Base-by-base conservation (phyloP, 2,888 invertebrate genomes). In the Tetanocera ferruginea region DNA sequence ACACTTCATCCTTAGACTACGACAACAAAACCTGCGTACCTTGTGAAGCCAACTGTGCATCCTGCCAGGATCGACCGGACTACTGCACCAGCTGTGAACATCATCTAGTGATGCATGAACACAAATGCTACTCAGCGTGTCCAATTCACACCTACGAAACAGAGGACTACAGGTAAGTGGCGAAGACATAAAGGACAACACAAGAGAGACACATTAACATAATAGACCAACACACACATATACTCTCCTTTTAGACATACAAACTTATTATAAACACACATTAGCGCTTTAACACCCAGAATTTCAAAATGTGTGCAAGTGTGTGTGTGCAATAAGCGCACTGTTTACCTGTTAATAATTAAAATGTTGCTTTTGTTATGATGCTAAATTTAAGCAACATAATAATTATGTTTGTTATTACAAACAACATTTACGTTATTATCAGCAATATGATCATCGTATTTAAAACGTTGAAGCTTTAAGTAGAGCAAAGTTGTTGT, bases 1-100 rank as follows among this genome's bases (percentile, higher is more conserved):
- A 1, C n/a, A 5, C 64, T 19, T 17, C 23, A 9, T 14, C 23
- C 57, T 60, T 62, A 93, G 95, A 95, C 86, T 91, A 91, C 64
- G 93, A 93, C 80, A 91, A 95, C 77, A 93, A 94, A 81, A 94
- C 94, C 0, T 97, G 97, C 87, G 93, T 95, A 5, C 94, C 96
- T 0, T 97, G 97, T 87, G 95, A 95, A 79, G 93, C 95, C 9
- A 96, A 96, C 87, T 96, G 97, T 87, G 95, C 94, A 34, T 95
- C 95, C 78, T 97, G 97, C 85, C 94, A 95, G 83, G 95, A 95
- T 83, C 92, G 94, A 81, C 94, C 96, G 5, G 95, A 96, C 84
- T 93, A 93, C 81, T 97, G 97, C 86, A 95, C 95, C 57, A 95
- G 95, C 82, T 97, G 97, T 88, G 96, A 96, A 85, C 96, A 96